Percentiles rank a stretch among this genome's conserved stretches.
phyloP scores from a whole-genome alignment of 2,113 vertebrate species.

The Alces alces region DNA sequence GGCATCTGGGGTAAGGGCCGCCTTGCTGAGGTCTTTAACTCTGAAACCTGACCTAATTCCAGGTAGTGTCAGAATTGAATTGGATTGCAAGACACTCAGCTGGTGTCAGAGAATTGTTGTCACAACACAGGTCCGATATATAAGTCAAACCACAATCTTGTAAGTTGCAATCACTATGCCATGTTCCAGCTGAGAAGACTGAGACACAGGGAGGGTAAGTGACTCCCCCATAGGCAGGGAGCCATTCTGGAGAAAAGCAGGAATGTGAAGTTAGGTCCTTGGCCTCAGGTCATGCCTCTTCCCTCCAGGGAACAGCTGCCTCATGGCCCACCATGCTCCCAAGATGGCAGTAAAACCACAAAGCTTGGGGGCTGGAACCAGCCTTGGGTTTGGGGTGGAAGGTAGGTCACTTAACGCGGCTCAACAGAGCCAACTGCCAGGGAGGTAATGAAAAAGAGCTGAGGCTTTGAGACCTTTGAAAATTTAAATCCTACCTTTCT shows the following conservation, averaged over 20 bases:
- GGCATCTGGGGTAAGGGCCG: background rate
- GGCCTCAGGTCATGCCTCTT: background rate
- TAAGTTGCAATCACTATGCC: background rate
- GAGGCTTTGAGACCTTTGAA: background rate
- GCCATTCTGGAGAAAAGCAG: background rate
- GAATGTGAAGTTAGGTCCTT: background rate
- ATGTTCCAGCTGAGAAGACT: background rate
- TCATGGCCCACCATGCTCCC: background rate
- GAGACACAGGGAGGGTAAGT: background rate
- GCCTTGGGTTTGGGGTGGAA: background rate
- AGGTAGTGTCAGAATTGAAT: background rate
- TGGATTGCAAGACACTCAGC: background rate
- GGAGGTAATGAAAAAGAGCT: background rate
- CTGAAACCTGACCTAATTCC: background rate
- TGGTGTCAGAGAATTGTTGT: background rate
- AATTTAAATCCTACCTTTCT: slow-evolving; percentile 54
- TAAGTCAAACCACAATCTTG: background rate
- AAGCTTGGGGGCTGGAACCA: background rate
- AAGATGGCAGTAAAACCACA: background rate
- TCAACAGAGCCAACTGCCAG: background rate
- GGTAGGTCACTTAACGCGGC: background rate
- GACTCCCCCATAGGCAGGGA: background rate
- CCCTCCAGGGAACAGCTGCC: background rate
- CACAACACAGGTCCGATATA: background rate
- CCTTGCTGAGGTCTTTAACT: background rate